These are phyloP conservation scores for Agrochola lota DNA, from an alignment of 2,888 invertebrate species.

Conservation along the genomic window DNA sequence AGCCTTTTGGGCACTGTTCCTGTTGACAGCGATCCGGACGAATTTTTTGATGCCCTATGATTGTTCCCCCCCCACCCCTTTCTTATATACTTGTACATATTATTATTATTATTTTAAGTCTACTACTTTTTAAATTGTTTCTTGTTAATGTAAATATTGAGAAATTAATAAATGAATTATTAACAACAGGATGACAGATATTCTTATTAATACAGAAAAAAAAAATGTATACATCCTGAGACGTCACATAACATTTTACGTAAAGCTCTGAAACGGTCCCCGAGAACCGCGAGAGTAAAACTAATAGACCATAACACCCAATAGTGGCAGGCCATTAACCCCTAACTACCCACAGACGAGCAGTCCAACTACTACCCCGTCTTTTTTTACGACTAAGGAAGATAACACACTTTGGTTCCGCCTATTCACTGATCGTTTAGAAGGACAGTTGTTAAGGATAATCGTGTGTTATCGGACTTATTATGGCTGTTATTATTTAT, in stretches of 20 bases:
- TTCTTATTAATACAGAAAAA: no score
- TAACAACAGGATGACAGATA: no score
- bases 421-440: slow-evolving; percentile 26
- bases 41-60: no score
- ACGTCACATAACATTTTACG: not conserved
- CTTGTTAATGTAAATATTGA: no score
- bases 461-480: slow-evolving; percentile 38
- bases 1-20: no score
- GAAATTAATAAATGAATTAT: no score
- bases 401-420: slow-evolving; percentile 51
- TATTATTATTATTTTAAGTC: no score
- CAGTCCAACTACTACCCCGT: slow-evolving; percentile 19
- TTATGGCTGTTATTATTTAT: slow-evolving; percentile 27
- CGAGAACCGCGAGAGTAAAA: slow-evolving; percentile 36
- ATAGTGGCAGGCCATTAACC: slow-evolving; percentile 51
- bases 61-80: no score
- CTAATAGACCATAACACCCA: slow-evolving; percentile 38
- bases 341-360: slow-evolving; percentile 33
- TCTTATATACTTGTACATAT: no score
- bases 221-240: not conserved
- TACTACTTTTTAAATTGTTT: no score
- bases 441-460: slow-evolving; percentile 35
- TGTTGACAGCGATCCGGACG: no score
- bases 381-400: slow-evolving; percentile 53
- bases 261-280: not conserved